A percentile compares a stretch with the other conserved stretches of the same genome.
Evolutionary conservation across 2,113 vertebrate genomes (phyloP).

Genomic region (Dinomys branickii): DNA sequence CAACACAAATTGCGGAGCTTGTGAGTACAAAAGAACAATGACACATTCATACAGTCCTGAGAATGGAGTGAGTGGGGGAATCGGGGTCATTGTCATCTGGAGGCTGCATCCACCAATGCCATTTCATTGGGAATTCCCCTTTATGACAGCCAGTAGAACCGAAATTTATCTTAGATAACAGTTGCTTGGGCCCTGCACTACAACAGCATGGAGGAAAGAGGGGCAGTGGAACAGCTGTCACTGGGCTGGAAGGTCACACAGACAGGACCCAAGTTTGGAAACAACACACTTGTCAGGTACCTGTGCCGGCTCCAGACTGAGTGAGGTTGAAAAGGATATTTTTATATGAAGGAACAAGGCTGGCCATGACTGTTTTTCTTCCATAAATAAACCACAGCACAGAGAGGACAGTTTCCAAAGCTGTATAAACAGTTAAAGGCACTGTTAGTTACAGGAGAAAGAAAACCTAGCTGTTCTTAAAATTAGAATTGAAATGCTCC

Average conservation of each 20-base stretch:
- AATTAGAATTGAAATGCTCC: background rate
- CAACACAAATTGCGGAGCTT: background rate
- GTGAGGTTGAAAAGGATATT: background rate
- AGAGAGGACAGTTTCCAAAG: background rate
- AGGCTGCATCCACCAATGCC: background rate
- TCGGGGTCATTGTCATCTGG: accelerated
- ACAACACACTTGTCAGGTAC: accelerated
- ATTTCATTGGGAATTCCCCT: background rate
- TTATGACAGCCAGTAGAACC: background rate
- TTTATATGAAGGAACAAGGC: background rate
- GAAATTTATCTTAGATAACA: background rate
- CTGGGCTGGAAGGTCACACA: background rate
- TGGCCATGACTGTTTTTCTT: background rate
- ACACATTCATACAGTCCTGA: background rate
- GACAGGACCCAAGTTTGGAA: background rate
- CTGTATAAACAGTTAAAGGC: background rate
- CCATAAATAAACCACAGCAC: background rate
- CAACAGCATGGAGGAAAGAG: background rate
- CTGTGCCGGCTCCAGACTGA: background rate
- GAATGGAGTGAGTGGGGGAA: background rate
- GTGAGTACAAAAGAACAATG: background rate
- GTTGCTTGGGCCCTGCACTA: background rate
- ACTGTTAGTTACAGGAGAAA: background rate
- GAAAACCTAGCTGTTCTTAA: background rate
- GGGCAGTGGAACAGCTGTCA: background rate